These are phyloP conservation scores for Microctonus aethiopoides DNA, from an alignment of 2,888 invertebrate species.

Conservation along the genomic window DNA sequence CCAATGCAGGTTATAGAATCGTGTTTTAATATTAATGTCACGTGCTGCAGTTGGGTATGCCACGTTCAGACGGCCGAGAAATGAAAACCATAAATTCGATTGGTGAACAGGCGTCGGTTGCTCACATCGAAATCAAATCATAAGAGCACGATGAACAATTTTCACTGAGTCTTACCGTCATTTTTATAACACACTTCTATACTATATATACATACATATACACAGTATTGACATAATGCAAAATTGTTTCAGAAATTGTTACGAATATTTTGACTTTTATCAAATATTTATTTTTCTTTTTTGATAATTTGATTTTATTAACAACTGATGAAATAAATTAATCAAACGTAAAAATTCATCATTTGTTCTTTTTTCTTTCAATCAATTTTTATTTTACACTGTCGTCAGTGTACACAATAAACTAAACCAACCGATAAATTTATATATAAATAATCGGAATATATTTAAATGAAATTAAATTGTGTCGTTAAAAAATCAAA, in stretches of 20 bases:
- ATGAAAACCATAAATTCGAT: slow-evolving; percentile 56
- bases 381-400: too few species aligned
- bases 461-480: too few species aligned
- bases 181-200: neutral
- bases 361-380: too few species aligned
- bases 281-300: too few species aligned
- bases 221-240: too few species aligned
- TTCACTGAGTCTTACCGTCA: neutral
- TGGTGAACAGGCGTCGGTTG: slow-evolving; percentile 27
- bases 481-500: too few species aligned
- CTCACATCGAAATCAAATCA: slow-evolving; percentile 49
- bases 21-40: slow-evolving; percentile 49
- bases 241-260: neutral
- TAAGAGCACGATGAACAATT: slow-evolving; percentile 20
- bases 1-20: slow-evolving; percentile 3
- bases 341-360: too few species aligned
- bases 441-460: too few species aligned
- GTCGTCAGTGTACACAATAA: too few species aligned
- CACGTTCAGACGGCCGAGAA: slow-evolving; percentile 49
- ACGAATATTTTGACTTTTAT: too few species aligned
- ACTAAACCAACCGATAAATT: too few species aligned
- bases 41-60: slow-evolving; percentile 45
- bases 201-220: slow-evolving; percentile 1
- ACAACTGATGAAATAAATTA: neutral
- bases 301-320: neutral